These are phyloP conservation scores for Aphelenchoides fujianensis DNA, from an alignment of 1,140 invertebrate species.

Conservation along the genomic window DNA sequence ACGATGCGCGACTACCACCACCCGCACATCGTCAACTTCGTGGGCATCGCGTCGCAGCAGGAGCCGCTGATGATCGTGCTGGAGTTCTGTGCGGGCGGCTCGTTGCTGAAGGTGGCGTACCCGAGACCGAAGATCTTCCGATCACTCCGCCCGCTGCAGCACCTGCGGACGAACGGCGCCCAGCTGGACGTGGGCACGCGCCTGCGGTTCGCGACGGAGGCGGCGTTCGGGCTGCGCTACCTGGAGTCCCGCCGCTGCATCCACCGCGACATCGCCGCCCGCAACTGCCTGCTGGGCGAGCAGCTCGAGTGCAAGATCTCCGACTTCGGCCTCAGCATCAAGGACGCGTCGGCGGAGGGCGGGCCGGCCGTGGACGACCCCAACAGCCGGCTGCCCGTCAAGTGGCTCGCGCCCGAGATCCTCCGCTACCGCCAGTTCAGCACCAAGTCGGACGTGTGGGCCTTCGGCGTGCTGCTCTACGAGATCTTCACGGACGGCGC, in stretches of 20 bases:
- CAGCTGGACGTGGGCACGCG: constrained; percentile 20
- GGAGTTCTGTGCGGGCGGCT: constrained; percentile 18
- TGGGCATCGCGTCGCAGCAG: constrained; percentile 19
- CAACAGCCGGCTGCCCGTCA: constrained; percentile 16
- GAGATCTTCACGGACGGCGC: constrained; percentile 19
- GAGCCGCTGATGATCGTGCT: constrained; percentile 17
- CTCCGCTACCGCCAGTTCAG: constrained; percentile 14
- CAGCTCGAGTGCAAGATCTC: constrained; percentile 30
- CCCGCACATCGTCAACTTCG: constrained; percentile 18
- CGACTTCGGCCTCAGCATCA: constrained; percentile 22
- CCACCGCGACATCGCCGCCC: constrained; percentile 25
- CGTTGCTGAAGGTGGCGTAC: not conserved
- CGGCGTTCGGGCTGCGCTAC: constrained; percentile 21
- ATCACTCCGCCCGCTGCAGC: constrained; percentile 4
- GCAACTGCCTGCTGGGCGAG: constrained; percentile 24
- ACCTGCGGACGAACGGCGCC: constrained; percentile 18
- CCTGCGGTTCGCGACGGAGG: constrained; percentile 26
- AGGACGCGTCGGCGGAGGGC: too few relatives aligned
- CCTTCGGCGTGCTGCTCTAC: constrained; percentile 16
- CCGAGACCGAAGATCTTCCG: not conserved
- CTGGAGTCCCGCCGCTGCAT: constrained; percentile 16
- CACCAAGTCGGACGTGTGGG: constrained; percentile 12
- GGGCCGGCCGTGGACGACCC: not conserved
- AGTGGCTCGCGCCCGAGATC: constrained; percentile 15
- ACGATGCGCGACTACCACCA: constrained; percentile 14